phyloP scores from a whole-genome alignment of 2,797 vertebrate species.

The Micromesistius poutassou region DNA sequence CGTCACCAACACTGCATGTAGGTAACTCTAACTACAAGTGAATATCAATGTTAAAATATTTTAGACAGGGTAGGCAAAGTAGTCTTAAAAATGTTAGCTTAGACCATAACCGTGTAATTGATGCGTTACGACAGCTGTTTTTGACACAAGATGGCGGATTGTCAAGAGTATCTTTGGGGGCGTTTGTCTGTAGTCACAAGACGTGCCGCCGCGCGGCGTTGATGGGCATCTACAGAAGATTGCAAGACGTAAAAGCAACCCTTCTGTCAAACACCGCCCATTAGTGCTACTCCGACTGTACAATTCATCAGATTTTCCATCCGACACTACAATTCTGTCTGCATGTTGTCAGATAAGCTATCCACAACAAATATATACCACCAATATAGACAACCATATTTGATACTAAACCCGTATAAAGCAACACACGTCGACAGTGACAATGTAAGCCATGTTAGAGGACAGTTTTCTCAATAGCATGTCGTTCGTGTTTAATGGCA shows the following conservation, averaged over 20 bases:
- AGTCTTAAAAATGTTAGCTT: too few relatives aligned
- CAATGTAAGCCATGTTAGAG: too few relatives aligned
- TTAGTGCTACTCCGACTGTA: neutral
- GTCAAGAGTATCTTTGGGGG: neutral
- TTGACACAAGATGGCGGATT: constrained; percentile 63
- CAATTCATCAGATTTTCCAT: neutral
- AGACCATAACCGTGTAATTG: neutral
- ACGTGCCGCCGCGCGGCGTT: neutral
- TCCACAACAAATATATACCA: too few relatives aligned
- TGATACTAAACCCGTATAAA: too few relatives aligned
- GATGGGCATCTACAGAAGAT: neutral
- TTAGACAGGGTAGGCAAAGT: too few relatives aligned
- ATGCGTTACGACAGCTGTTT: neutral
- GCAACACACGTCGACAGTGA: too few relatives aligned
- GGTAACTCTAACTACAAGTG: too few relatives aligned
- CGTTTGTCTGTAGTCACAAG: neutral
- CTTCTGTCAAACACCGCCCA: neutral
- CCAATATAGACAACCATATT: too few relatives aligned
- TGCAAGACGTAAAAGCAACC: neutral
- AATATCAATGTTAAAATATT: too few relatives aligned
- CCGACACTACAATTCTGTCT: neutral
- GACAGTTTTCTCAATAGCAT: too few relatives aligned
- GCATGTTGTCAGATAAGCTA: neutral
- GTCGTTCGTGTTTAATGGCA: neutral
- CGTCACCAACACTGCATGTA: too few relatives aligned